phyloP scores from a whole-genome alignment of 2,113 vertebrate genomes.

The Corythornis madagascariensis region DNA sequence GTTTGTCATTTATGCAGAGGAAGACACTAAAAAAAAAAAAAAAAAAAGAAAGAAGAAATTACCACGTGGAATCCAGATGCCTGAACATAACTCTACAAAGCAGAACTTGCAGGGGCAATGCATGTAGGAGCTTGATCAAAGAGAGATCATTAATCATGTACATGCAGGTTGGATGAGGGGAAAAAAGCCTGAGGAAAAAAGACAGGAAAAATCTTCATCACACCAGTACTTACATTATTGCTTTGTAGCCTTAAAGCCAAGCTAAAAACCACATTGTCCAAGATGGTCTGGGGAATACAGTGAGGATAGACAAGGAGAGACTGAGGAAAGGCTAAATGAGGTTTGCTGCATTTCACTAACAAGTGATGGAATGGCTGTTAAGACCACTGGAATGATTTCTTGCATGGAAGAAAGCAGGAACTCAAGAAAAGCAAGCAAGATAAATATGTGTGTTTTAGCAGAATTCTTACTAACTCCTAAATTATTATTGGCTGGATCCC shows the following conservation, averaged over 20 bases:
- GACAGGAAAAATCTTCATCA: slow-evolving; percentile 34
- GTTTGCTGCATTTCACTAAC: background rate
- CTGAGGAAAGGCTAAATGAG: slow-evolving; percentile 16
- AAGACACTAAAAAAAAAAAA: slow-evolving; percentile 12
- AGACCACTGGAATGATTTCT: background rate
- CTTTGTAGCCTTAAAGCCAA: slow-evolving; percentile 39
- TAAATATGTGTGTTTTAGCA: slow-evolving; percentile 47
- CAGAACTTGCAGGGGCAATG: slow-evolving; percentile 56
- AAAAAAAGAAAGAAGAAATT: slow-evolving; percentile 28
- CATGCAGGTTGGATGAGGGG: slow-evolving; percentile 46
- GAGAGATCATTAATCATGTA: slow-evolving; percentile 57
- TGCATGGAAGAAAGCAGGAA: slow-evolving; percentile 24
- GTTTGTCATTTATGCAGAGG: background rate
- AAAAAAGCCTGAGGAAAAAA: slow-evolving; percentile 60
- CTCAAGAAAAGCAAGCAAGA: slow-evolving; percentile 45
- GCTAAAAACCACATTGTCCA: slow-evolving; percentile 23
- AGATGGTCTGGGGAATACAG: slow-evolving; percentile 28
- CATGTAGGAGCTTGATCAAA: slow-evolving; percentile 65
- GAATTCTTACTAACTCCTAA: slow-evolving; percentile 48
- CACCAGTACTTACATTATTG: slow-evolving; percentile 13
- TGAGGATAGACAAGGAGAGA: background rate
- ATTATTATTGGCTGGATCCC: slow-evolving; percentile 55
- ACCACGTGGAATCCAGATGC: slow-evolving; percentile 27
- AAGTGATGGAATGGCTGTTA: background rate
- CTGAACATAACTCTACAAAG: slow-evolving; percentile 20